These are phyloP conservation scores for Phymorhynchus buccinoides DNA, from an alignment of 1,140 invertebrate genomes.

Conservation along the genomic window DNA sequence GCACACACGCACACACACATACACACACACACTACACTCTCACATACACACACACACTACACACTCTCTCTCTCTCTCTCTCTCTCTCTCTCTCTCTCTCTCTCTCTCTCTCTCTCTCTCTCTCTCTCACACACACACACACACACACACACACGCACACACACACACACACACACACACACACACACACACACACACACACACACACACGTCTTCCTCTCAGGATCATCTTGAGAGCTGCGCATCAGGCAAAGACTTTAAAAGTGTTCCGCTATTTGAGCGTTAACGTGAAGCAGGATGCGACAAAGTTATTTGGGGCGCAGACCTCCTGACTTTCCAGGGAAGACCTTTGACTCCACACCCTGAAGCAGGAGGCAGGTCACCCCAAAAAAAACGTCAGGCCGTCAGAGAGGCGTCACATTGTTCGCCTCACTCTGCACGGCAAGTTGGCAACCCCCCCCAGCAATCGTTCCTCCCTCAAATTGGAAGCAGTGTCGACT, in stretches of 20 bases:
- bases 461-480: neutral
- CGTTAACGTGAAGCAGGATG: conserved; percentile 17
- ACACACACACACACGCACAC: conserved; percentile 2
- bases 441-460: neutral
- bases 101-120: no score
- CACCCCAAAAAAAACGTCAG: conserved; percentile 31
- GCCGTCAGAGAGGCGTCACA: conserved; percentile 20
- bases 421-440: conserved; percentile 1
- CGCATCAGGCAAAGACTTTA: neutral
- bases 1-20: neutral
- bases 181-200: neutral
- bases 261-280: conserved; percentile 20
- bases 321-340: conserved; percentile 3
- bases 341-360: conserved; percentile 21
- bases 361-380: neutral
- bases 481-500: conserved; percentile 10
- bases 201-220: neutral
- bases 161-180: neutral
- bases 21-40: neutral
- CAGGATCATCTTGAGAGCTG: neutral
- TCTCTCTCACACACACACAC: neutral
- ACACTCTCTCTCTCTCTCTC: no score
- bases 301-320: conserved; percentile 37
- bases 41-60: neutral
- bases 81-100: no score